phyloP scores from a whole-genome alignment of 2,797 vertebrate genomes.

The Prunella strophiata region DNA sequence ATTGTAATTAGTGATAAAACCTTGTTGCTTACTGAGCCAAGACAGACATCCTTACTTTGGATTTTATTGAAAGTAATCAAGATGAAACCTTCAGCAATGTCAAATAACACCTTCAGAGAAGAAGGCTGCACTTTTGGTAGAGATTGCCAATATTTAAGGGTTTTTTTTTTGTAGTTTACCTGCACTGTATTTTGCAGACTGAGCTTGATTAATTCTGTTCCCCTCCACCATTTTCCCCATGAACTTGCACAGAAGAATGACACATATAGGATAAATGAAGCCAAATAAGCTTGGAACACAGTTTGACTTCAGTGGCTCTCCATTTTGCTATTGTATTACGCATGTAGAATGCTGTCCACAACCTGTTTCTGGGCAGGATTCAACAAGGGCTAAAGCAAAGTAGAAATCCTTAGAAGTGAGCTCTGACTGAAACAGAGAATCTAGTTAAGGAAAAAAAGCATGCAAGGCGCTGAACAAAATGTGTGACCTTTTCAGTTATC shows the following conservation, averaged over 20 bases:
- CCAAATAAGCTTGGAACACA: neutral
- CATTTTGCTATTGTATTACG: slow-evolving; percentile 27
- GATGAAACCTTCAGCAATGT: slow-evolving; percentile 84
- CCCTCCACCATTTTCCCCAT: neutral
- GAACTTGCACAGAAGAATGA: neutral
- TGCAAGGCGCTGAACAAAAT: slow-evolving; percentile 41
- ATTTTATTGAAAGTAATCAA: slow-evolving; percentile 83
- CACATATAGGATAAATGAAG: neutral
- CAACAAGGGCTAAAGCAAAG: neutral
- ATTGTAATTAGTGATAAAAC: slow-evolving; percentile 94
- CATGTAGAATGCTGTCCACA: slow-evolving; percentile 28
- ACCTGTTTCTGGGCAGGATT: slow-evolving; percentile 13
- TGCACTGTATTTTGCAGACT: neutral
- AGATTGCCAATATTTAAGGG: neutral
- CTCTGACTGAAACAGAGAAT: slow-evolving; percentile 26
- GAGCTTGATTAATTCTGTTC: neutral
- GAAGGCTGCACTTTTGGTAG: slow-evolving; percentile 15
- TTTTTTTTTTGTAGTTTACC: neutral
- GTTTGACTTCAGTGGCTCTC: slow-evolving; percentile 5
- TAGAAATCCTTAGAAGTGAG: neutral
- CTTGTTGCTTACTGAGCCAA: slow-evolving; percentile 92
- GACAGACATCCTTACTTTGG: slow-evolving; percentile 87
- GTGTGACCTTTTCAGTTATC: slow-evolving; percentile 62
- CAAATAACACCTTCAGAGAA: slow-evolving; percentile 68
- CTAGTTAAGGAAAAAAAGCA: slow-evolving; percentile 47